Percentiles rank a stretch among this genome's conserved stretches.
phyloP scores from a whole-genome alignment of 2,113 vertebrate genomes.

The Colaptes auratus region DNA sequence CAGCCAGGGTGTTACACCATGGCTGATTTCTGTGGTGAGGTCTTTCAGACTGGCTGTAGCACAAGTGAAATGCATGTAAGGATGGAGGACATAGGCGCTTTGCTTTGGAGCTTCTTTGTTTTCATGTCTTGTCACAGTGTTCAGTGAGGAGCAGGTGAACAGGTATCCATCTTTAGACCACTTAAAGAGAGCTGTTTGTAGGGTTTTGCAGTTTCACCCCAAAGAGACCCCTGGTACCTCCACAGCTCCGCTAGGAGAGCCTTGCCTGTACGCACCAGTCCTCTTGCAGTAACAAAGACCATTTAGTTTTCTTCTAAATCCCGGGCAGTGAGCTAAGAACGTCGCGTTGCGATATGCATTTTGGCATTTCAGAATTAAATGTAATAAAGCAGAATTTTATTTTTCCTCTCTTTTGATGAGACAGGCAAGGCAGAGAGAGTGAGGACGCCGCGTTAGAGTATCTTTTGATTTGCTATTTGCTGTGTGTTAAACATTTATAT shows the following conservation, averaged over 20 bases:
- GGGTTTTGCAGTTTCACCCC: background rate
- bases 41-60: background rate
- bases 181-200: background rate
- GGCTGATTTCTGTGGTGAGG: background rate
- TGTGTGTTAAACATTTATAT: slow-evolving; percentile 52
- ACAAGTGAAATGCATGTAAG: background rate
- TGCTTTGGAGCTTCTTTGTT: background rate
- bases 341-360: background rate
- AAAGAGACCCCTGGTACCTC: background rate
- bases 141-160: background rate
- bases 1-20: background rate
- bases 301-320: background rate
- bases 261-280: background rate
- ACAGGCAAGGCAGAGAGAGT: background rate
- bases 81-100: background rate
- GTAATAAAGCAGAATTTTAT: slow-evolving; percentile 15
- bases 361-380: slow-evolving; percentile 30
- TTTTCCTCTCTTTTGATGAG: slow-evolving; percentile 30
- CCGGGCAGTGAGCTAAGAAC: background rate
- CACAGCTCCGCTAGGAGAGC: background rate
- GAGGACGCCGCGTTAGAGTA: background rate
- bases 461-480: slow-evolving; percentile 57
- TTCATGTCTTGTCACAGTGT: background rate
- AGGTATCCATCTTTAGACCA: background rate
- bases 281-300: background rate